A percentile compares a stretch with the other conserved stretches of the same genome.
These are phyloP conservation scores for Blastobasis adustella DNA, from an alignment of 2,888 invertebrate genomes.

Conservation along the genomic window DNA sequence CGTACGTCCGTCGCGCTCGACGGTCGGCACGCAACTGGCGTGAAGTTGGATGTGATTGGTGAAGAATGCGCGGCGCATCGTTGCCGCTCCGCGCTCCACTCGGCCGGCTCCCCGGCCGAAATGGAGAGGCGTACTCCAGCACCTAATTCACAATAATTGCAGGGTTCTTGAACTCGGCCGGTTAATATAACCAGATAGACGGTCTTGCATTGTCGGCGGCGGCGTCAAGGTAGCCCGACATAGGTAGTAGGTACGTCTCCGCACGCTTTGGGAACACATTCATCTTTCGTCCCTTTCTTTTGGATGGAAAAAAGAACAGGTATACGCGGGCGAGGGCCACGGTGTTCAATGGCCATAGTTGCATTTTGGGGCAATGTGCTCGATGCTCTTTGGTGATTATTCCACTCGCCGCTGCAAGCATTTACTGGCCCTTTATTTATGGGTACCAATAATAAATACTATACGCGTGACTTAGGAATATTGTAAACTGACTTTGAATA, in stretches of 20 bases:
- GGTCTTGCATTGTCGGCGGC: conserved; percentile 68
- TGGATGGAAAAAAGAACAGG: conserved; percentile 59
- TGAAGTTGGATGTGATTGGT: conserved; percentile 66
- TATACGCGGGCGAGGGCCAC: conserved; percentile 46
- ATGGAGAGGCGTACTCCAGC: conserved; percentile 42
- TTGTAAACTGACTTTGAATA: too few species aligned
- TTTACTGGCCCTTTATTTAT: too few species aligned
- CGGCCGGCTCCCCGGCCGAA: conserved; percentile 48
- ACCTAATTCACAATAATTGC: conserved; percentile 41
- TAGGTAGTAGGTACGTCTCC: conserved; percentile 54
- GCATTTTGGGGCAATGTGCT: conserved; percentile 16
- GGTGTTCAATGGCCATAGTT: conserved; percentile 36
- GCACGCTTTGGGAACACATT: conserved; percentile 51
- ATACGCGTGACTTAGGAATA: too few species aligned
- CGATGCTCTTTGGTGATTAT: conserved; percentile 2
- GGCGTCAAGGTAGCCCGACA: conserved; percentile 67
- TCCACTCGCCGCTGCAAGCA: not conserved
- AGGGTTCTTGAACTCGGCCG: conserved; percentile 38
- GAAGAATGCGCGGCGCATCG: conserved; percentile 72
- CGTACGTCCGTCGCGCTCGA: conserved; percentile 46
- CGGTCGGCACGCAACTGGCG: conserved; percentile 61
- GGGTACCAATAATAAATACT: too few species aligned
- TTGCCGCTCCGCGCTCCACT: conserved; percentile 65
- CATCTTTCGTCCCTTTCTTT: conserved; percentile 50
- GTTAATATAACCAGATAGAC: conserved; percentile 67